phyloP scores from a whole-genome alignment of 2,888 invertebrate genomes.

The Steinernema carpocapsae region DNA sequence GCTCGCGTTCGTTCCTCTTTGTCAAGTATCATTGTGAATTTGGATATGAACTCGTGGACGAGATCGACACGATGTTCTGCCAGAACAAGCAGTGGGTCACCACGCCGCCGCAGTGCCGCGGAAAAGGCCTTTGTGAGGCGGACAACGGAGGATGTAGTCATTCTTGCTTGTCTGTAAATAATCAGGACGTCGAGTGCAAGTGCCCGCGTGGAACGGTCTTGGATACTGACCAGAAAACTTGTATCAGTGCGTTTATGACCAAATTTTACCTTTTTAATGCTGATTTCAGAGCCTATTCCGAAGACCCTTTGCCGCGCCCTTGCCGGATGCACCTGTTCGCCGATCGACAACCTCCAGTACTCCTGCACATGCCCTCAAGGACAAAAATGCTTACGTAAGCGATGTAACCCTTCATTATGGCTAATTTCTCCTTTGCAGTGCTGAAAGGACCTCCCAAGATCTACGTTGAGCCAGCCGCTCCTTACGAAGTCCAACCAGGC shows the following conservation, averaged over 20 bases:
- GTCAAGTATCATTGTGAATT: slow-evolving; percentile 67
- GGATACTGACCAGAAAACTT: slow-evolving; percentile 61
- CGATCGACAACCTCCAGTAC: slow-evolving; percentile 62
- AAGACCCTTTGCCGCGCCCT: slow-evolving; percentile 64
- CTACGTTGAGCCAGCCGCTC: slow-evolving; percentile 63
- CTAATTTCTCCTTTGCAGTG: slow-evolving; percentile 43
- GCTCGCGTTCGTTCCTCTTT: slow-evolving; percentile 62
- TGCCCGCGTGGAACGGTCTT: slow-evolving; percentile 66
- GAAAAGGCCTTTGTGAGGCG: slow-evolving; percentile 60
- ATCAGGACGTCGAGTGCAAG: slow-evolving; percentile 63
- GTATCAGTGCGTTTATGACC: slow-evolving; percentile 61
- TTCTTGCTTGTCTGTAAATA: slow-evolving; percentile 62
- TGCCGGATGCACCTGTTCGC: slow-evolving; percentile 62
- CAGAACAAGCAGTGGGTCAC: slow-evolving; percentile 63
- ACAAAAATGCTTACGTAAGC: slow-evolving; percentile 61
- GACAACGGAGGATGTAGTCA: slow-evolving; percentile 68
- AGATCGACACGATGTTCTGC: slow-evolving; percentile 67
- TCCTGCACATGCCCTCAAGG: slow-evolving; percentile 59
- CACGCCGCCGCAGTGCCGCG: slow-evolving; percentile 63
- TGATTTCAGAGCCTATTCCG: slow-evolving; percentile 63
- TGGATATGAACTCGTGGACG: slow-evolving; percentile 67
- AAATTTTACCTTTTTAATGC: neutral
- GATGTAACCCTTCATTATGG: neutral
- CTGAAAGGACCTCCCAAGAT: slow-evolving; percentile 64
- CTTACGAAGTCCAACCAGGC: slow-evolving; percentile 65